A percentile compares a stretch with the other conserved stretches of the same genome.
Conservation (phyloP, 2,797 vertebrate species). For the Argentina silus region DNA sequence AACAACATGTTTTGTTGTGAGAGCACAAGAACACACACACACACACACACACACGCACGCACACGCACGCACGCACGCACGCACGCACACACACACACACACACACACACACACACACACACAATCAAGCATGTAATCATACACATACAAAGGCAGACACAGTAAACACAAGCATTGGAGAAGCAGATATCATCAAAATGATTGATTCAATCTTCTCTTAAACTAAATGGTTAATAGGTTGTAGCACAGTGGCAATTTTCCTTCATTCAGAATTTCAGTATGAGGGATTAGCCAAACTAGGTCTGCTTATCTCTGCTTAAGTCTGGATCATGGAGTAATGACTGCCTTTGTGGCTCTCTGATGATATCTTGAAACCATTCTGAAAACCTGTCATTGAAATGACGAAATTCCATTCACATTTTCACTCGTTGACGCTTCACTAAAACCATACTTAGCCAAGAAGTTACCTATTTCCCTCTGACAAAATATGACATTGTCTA, state of each 20-base stretch:
- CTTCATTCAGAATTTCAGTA: slow-evolving; percentile 12
- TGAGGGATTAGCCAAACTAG: slow-evolving; percentile 13
- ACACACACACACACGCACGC: neutral
- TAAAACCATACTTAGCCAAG: neutral
- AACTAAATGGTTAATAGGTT: slow-evolving; percentile 16
- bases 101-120: neutral
- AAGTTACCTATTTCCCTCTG: neutral
- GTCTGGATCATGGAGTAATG: slow-evolving; percentile 1
- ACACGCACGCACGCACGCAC: neutral
- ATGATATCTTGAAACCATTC: slow-evolving; percentile 8
- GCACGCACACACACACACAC: neutral
- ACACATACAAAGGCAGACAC: neutral
- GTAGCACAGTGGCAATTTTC: slow-evolving; percentile 13
- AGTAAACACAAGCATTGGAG: neutral
- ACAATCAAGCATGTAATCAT: neutral
- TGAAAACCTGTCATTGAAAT: slow-evolving; percentile 1
- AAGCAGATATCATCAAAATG: slow-evolving; percentile 19
- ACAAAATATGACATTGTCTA: neutral
- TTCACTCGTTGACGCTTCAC: neutral
- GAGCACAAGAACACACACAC: neutral
- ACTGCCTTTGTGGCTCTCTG: slow-evolving; percentile 4
- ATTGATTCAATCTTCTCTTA: slow-evolving; percentile 26
- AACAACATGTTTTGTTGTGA: too few species aligned
- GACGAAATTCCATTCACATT: neutral
- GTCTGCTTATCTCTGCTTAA: slow-evolving; percentile 16